Conservation (phyloP, 2,888 invertebrate genomes). For the Pyrrhia umbra region DNA sequence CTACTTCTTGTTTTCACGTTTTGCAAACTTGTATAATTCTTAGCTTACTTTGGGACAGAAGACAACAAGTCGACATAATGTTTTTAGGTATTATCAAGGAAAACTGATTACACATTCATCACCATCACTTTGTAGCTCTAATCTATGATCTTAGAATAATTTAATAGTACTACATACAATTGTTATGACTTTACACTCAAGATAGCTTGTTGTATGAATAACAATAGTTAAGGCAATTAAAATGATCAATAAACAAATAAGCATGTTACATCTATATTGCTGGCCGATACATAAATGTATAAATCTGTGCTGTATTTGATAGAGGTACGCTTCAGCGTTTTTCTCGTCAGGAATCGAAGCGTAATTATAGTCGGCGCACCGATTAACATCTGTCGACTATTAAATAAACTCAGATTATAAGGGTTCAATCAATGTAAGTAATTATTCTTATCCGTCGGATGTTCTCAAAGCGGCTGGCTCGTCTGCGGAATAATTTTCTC, state of each 20-base stretch:
- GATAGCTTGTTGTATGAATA: not conserved
- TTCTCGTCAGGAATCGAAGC: conserved; percentile 86
- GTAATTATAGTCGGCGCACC: conserved; percentile 86
- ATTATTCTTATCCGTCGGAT: conserved; percentile 90
- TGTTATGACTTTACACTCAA: conserved; percentile 23
- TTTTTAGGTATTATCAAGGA: not conserved
- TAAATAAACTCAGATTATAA: conserved; percentile 88
- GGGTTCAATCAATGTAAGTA: conserved; percentile 90
- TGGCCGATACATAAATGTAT: conserved; percentile 35
- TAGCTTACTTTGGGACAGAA: not conserved
- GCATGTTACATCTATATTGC: not conserved
- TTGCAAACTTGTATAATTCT: not conserved
- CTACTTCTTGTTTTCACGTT: conserved; percentile 6
- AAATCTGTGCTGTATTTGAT: conserved; percentile 70
- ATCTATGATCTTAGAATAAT: conserved; percentile 23
- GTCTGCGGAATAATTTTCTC: conserved; percentile 87
- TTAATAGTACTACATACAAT: conserved; percentile 12
- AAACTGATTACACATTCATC: conserved; percentile 8
- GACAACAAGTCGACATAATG: not conserved
- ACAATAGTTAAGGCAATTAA: conserved; percentile 7
- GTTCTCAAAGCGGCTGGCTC: conserved; percentile 84
- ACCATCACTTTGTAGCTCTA: conserved; percentile 1
- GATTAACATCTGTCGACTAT: conserved; percentile 90
- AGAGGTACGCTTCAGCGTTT: conserved; percentile 79
- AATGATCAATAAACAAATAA: not conserved